These are phyloP conservation scores for Leptosomus discolor DNA, from an alignment of 2,113 vertebrate species.

Conservation along the genomic window DNA sequence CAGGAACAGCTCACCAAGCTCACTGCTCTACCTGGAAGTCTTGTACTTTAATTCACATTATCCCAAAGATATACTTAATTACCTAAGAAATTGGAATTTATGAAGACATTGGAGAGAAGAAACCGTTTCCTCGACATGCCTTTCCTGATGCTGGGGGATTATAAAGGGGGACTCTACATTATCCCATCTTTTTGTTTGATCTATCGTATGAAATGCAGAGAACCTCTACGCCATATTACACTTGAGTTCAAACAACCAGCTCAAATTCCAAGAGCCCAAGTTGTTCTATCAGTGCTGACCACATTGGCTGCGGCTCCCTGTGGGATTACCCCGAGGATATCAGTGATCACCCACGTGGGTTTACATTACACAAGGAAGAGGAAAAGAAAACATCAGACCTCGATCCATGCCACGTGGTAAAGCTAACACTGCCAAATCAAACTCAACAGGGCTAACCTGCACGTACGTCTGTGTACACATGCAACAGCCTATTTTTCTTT, in stretches of 20 bases:
- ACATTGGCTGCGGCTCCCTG: not conserved
- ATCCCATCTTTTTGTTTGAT: not conserved
- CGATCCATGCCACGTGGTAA: not conserved
- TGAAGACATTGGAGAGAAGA: not conserved
- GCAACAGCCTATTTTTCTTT: not conserved
- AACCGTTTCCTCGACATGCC: not conserved
- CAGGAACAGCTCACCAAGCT: not conserved
- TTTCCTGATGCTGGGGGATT: not conserved
- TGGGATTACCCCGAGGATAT: not conserved
- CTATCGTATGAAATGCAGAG: not conserved
- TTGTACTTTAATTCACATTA: not conserved
- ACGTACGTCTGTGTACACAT: not conserved
- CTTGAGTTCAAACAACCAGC: not conserved
- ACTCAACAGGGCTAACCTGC: not conserved
- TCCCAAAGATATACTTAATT: not conserved
- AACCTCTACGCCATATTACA: not conserved
- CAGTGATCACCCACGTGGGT: not conserved
- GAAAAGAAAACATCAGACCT: not conserved
- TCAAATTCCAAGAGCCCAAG: not conserved
- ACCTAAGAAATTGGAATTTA: not conserved
- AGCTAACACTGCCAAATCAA: not conserved
- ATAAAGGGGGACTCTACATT: not conserved
- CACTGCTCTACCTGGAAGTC: not conserved
- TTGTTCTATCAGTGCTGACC: not conserved
- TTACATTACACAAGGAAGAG: not conserved